Evolutionary conservation across 2,888 invertebrate species (phyloP), one percentile per base, ranked within the genome.

Genomic region (Oscheius sp.): DNA sequence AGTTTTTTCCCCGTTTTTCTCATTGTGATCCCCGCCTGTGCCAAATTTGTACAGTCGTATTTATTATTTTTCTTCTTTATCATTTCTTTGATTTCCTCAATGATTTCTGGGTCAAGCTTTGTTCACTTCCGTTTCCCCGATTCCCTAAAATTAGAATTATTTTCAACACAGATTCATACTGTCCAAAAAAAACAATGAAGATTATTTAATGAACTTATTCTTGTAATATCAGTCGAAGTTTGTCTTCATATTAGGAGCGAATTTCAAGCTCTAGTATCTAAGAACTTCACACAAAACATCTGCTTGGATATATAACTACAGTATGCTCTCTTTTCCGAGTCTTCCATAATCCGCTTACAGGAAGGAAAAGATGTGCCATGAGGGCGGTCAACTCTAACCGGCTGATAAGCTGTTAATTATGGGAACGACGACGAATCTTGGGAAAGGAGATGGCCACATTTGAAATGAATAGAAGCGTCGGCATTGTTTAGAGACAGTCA

Each of bases 31-130:
- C 25, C 63, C 46, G 46, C 63, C 63, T 58, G 58, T 58, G 58
- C 58, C 58, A 58, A 63, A 63, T 45, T 18, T 63, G 63, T 63
- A 63, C 63, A 63, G 63, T 45, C 45, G 27, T 63, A 63, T 63
- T 63, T 63, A 63, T 63, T n/a, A n/a, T n/a, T n/a, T n/a, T n/a
- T n/a, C n/a, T n/a, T 63, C 27, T 29, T 27, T 66, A 49, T 61
- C 23, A 43, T 43, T 43, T n/a, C 43, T 25, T 18, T 43, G 61
- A 61, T 66, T 49, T 66, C 66, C 66, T 66, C 66, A 66, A 27
- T 35, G 35, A 35, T 18, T 52, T 49, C 52, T 66, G 66, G 66
- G 66, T 66, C 27, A 61, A 61, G 61, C 61, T 61, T 61, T 58
- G 58, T 61, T 61, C 61, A 61, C 61, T 61, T 58, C 23, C 21